Conservation (phyloP, 64 coral and sea anemone species). For the Hydrozoanthus tunicans region DNA sequence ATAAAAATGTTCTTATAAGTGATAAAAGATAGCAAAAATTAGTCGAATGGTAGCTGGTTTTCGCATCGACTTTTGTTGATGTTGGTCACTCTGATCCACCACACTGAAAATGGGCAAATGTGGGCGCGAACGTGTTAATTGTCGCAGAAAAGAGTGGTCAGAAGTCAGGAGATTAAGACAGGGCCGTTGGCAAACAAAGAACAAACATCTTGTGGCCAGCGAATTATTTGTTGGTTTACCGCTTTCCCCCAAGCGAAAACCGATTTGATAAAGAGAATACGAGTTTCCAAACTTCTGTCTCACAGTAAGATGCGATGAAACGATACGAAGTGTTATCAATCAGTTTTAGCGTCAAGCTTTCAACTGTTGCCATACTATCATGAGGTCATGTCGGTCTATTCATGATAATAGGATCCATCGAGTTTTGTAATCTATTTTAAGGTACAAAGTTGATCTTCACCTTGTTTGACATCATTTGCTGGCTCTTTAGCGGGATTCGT, state of each 20-base stretch:
- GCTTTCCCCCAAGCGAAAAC: background rate
- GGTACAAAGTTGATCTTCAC: background rate
- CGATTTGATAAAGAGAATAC: slow-evolving; percentile 6
- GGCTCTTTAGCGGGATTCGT: background rate
- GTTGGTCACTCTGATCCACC: background rate
- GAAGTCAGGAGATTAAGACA: slow-evolving; percentile 23
- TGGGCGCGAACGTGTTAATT: slow-evolving; percentile 62
- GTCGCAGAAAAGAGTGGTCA: slow-evolving; percentile 12
- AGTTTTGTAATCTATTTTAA: slow-evolving; percentile 45
- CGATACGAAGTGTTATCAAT: slow-evolving; percentile 35
- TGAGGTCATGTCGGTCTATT: background rate
- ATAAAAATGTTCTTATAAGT: background rate
- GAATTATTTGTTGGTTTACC: slow-evolving; percentile 35
- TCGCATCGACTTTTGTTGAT: background rate
- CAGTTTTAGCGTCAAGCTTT: background rate
- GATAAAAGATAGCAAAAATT: background rate
- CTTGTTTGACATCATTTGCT: background rate
- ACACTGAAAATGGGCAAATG: background rate
- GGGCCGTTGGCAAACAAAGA: slow-evolving; percentile 11
- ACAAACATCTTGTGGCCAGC: slow-evolving; percentile 14
- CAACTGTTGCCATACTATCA: background rate
- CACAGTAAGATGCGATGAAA: slow-evolving; percentile 44
- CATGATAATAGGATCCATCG: background rate
- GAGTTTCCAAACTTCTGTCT: slow-evolving; percentile 23
- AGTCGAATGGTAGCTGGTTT: background rate